Conservation (phyloP, 2,888 invertebrate species). For the Standfussiana lucernea region DNA sequence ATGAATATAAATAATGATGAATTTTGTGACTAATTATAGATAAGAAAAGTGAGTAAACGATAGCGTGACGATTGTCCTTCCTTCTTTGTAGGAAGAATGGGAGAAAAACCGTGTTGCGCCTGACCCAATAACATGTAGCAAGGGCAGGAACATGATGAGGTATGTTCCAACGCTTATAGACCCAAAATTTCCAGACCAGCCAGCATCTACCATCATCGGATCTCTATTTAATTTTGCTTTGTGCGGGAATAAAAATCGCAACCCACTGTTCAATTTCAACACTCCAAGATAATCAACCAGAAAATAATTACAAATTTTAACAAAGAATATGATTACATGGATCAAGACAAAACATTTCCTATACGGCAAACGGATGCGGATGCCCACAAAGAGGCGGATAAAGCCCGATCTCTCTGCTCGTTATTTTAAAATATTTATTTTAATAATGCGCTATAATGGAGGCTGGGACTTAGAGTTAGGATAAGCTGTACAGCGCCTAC, state of each 20-base stretch:
- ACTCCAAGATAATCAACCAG: not conserved
- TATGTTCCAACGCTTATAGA: not conserved
- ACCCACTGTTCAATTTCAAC: not conserved
- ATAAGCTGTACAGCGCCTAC: constrained; percentile 4
- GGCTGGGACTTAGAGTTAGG: constrained; percentile 23
- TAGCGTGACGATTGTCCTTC: not conserved
- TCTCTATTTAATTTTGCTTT: not conserved
- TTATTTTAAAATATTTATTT: constrained; percentile 79
- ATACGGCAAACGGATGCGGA: constrained; percentile 69
- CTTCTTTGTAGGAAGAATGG: no score
- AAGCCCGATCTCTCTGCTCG: constrained; percentile 73
- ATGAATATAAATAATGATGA: not conserved
- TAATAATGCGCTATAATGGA: constrained; percentile 72
- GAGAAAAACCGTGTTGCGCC: not conserved
- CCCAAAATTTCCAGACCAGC: not conserved
- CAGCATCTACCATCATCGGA: not conserved
- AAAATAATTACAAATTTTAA: constrained; percentile 5
- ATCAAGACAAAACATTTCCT: constrained; percentile 71
- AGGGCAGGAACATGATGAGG: not conserved
- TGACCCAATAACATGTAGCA: not conserved
- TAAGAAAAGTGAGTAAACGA: not conserved
- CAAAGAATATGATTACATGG: constrained; percentile 41
- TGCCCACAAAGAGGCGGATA: constrained; percentile 65
- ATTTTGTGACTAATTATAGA: not conserved
- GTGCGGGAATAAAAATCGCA: not conserved